These are phyloP conservation scores for Mormyrus lacerda DNA, from an alignment of 2,113 vertebrate species.

Conservation along the genomic window DNA sequence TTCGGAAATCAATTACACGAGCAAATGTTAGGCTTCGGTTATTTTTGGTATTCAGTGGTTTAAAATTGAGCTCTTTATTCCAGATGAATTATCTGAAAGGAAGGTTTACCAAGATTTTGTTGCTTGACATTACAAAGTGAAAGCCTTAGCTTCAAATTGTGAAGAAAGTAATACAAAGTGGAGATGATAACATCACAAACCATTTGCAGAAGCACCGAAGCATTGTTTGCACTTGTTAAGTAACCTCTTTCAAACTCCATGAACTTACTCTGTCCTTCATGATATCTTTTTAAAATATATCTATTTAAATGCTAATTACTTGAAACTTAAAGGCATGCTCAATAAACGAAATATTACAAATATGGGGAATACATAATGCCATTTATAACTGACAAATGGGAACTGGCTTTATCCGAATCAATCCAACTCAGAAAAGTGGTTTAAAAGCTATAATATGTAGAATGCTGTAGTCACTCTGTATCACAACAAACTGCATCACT, in stretches of 20 bases:
- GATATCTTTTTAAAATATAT: conserved; percentile 50
- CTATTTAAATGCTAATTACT: conserved; percentile 64
- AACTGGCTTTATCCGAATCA: not conserved
- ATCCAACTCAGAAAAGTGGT: not conserved
- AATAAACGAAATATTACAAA: conserved; percentile 31
- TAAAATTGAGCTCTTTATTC: conserved; percentile 80
- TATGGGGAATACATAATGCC: not conserved
- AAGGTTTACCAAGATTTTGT: conserved; percentile 24
- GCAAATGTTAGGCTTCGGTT: conserved; percentile 82
- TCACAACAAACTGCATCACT: not conserved
- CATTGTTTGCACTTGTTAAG: conserved; percentile 49
- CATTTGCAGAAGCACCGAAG: conserved; percentile 54
- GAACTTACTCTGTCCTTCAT: conserved; percentile 44
- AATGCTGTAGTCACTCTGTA: not conserved
- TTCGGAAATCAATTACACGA: conserved; percentile 85
- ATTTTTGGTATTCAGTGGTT: conserved; percentile 79
- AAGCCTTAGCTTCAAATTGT: not conserved
- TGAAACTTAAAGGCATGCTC: conserved; percentile 33
- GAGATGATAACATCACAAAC: not conserved
- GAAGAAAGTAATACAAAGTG: not conserved
- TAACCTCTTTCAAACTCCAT: conserved; percentile 33
- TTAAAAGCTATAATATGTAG: not conserved
- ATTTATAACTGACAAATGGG: not conserved
- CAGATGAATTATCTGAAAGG: conserved; percentile 60
- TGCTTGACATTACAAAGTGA: not conserved